Evolutionary conservation across 2,888 invertebrate genomes (phyloP), one percentile per base, ranked within the genome.

Genomic region (Isotomurus palustris): DNA sequence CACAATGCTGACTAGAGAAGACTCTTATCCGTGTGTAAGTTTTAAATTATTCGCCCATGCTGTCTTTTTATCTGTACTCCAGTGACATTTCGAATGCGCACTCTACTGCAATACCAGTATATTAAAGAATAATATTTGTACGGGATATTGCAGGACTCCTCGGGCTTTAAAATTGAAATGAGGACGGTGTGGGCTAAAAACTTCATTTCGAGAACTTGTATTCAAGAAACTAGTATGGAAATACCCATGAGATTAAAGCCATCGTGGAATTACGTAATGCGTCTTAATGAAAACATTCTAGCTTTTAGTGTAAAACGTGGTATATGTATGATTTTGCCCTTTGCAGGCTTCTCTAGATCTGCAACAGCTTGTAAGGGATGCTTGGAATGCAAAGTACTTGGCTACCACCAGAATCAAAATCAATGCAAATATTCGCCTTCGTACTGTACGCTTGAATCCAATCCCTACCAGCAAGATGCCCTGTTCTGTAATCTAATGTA

Each of bases 181-280:
- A n/a, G n/a, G n/a, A n/a, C n/a, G n/a, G n/a, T n/a, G 40, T 36
- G 40, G 14, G 59, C 59, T 21, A 59, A 55, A 35, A 59, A 59
- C 35, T 59, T 55, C 32, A 55, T 28, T 14, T 51, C 59, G 12
- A 36, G 38, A 28, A 52, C 52, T n/a, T 32, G 35, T 5, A 56
- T 60, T 48, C 44, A 51, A n/a, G 47, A 60, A 35, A 32, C 51
- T 22, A 48, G 47, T 17, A 47, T 55, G 32, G 59, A 56, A 47
- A 56, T 60, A 17, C 59, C 59, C 3, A 55, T 60, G 59, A 45
- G 59, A 24, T 35, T 60, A 1, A 55, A 43, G 29, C 59, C 59
- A n/a, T 52, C 59, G 3, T 60, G 59, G 59, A 60, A 60, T 35
- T 60, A 60, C 22, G 59, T 56, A 48, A 8, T n/a, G n/a, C n/a